Conservation (phyloP, 2,113 vertebrate genomes). For the Macroglossus sobrinus region DNA sequence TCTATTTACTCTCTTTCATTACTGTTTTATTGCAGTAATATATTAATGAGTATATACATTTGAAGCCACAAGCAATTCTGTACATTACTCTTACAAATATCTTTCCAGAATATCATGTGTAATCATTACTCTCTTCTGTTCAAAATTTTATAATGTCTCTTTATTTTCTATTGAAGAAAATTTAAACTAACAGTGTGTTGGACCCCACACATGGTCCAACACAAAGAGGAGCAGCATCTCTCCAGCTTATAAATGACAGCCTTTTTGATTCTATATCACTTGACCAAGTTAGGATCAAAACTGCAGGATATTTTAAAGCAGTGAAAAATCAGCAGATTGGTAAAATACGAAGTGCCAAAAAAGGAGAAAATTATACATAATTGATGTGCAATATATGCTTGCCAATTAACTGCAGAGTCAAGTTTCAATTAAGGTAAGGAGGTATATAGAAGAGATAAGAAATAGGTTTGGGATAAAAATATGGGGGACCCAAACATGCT, state of each 20-base stretch:
- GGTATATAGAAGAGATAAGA: background rate
- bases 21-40: background rate
- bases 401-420: background rate
- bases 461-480: background rate
- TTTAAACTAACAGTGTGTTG: background rate
- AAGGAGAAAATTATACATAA: background rate
- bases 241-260: background rate
- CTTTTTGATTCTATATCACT: background rate
- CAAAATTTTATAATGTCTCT: background rate
- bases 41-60: background rate
- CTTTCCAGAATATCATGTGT: background rate
- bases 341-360: background rate
- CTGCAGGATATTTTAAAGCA: background rate
- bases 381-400: background rate
- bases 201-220: background rate
- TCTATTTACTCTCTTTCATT: background rate
- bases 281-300: background rate
- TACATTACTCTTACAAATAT: background rate
- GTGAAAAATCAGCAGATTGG: background rate
- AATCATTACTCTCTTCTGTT: background rate
- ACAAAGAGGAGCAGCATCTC: background rate
- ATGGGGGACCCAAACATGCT: background rate
- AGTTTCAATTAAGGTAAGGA: background rate
- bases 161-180: conserved; percentile 4
- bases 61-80: background rate